A percentile compares a stretch with the other conserved stretches of the same genome.
Evolutionary conservation across 2,113 vertebrate genomes (phyloP).

Genomic region (Tamias sibiricus): DNA sequence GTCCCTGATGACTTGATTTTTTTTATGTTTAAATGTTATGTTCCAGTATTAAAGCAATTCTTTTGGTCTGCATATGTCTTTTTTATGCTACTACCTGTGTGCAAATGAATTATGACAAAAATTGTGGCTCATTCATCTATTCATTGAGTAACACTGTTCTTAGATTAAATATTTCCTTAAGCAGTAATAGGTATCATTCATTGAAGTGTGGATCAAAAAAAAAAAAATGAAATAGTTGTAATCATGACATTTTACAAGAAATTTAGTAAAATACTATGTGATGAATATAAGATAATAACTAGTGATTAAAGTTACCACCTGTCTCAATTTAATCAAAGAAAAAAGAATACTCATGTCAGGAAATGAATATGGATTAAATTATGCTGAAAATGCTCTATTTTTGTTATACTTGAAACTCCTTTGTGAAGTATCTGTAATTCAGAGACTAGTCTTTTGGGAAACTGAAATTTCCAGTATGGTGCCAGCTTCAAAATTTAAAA

Average conservation of each 20-base stretch:
- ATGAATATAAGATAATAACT: constrained; percentile 62
- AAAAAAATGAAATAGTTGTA: constrained; percentile 20
- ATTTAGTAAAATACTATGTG: constrained; percentile 26
- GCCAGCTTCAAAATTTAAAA: not conserved
- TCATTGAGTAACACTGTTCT: not conserved
- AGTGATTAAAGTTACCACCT: constrained; percentile 65
- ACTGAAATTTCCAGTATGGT: not conserved
- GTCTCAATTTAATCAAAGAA: constrained; percentile 60
- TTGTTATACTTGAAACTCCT: not conserved
- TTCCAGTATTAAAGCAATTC: not conserved
- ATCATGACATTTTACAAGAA: constrained; percentile 42
- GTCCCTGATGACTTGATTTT: not conserved
- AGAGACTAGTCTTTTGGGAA: not conserved
- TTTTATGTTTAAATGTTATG: not conserved
- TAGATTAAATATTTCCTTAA: constrained; percentile 62
- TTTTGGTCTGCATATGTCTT: not conserved
- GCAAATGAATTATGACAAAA: constrained; percentile 54
- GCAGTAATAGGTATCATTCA: not conserved
- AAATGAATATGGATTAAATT: constrained; percentile 36
- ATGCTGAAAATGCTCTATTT: not conserved
- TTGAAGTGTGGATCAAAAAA: constrained; percentile 23
- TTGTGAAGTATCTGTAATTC: not conserved
- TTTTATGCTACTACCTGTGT: not conserved
- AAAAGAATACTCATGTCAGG: constrained; percentile 48
- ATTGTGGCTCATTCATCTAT: not conserved